Evolutionary conservation across 2,113 vertebrate genomes (phyloP), one percentile per base, ranked within the genome.

Genomic region (Otus sunia): DNA sequence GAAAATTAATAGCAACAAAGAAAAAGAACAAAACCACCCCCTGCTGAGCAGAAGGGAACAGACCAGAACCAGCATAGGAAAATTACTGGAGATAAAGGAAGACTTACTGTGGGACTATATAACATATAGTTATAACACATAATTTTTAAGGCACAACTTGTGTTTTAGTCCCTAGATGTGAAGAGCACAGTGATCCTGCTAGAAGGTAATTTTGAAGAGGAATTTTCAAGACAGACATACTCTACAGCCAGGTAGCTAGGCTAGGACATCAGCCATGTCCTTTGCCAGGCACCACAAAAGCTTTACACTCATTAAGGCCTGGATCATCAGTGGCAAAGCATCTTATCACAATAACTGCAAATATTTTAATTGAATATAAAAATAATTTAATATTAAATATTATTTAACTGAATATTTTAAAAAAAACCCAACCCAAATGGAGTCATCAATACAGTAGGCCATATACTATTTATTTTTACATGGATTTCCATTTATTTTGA

Each of bases 1-100:
- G 64, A 87, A 97, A 95, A 95, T 88, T 82, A 89, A 87, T 34
- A 82, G 55, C 36, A 81, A 82, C 53, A 85, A 90, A 80, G 59
- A 27, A 68, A 87, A 86, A 93, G 67, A 93, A 80, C 66, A 94
- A 78, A 19, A 11, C 1, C 7, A 36, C 9, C 17, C 34, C 49
- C 32, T 20, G 36, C 64, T 67, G 93, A 94, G 76, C 60, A 87
- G 75, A 75, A 74, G 34, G 60, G 58, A 90, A 32, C n/a, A 82
- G 77, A 60, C 56, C 60, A 91, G 74, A 68, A 63, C 60, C 17
- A 49, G 66, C 25, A 32, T 0, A 78, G 86, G 45, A 86, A 95
- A 81, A 94, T 78, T 85, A 58, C 36, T 56, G 79, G 69, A 81
- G 79, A 77, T 66, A 75, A 85, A 82, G 56, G 58, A 90, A 60